These are phyloP conservation scores for Calvadosia cruxmelitensis DNA, from an alignment of 30 jellyfish, hydroid and myxozoan genomes.

Conservation along the genomic window DNA sequence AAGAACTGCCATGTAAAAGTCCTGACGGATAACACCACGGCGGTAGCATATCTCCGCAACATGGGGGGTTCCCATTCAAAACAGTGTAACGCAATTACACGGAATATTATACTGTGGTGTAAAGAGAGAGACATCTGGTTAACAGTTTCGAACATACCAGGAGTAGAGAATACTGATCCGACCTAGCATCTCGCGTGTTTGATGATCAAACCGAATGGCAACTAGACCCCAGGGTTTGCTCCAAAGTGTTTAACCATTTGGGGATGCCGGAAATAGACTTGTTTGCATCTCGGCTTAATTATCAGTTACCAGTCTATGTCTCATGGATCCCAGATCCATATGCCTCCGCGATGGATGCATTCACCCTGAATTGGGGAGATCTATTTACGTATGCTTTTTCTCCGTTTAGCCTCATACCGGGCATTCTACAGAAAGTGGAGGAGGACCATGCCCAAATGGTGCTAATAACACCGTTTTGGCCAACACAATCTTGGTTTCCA, in stretches of 20 bases:
- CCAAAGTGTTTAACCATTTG: not conserved
- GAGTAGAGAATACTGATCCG: not conserved
- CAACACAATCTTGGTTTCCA: conserved; percentile 8
- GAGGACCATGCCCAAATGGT: conserved; percentile 8
- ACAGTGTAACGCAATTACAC: too few relatives aligned
- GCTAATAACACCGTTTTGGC: conserved; percentile 7
- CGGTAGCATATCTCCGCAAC: too few relatives aligned
- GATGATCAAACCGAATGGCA: conserved; percentile 6
- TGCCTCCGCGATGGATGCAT: conserved; percentile 5
- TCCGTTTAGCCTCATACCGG: conserved; percentile 8
- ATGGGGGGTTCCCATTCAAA: too few relatives aligned
- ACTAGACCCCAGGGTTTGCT: not conserved
- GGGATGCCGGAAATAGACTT: not conserved
- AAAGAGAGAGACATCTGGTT: not conserved
- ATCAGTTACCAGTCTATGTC: not conserved
- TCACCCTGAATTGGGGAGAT: not conserved
- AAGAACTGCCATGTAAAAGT: too few relatives aligned
- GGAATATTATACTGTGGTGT: too few relatives aligned
- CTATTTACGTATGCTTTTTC: conserved; percentile 2
- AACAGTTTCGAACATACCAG: conserved; percentile 3
- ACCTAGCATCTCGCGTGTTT: conserved; percentile 6
- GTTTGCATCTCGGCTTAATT: conserved; percentile 9
- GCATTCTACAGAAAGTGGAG: not conserved
- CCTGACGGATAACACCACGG: too few relatives aligned
- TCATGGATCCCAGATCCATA: conserved; percentile 18